Evolutionary conservation across 2,113 vertebrate genomes (phyloP).

Genomic region (pig (Sus scrofa)): T2T-Sscrofa CM000820.6:98020001-98020500

Average conservation of each 20-base stretch:
- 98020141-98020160: slow-evolving; percentile 81
- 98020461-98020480: slow-evolving; percentile 84
- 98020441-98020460: slow-evolving; percentile 75
- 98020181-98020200: slow-evolving; percentile 59
- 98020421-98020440: slow-evolving; percentile 53
- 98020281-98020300: slow-evolving; percentile 71
- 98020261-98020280: background rate
- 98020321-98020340: slow-evolving; percentile 78
- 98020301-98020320: slow-evolving; percentile 81
- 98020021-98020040: slow-evolving; percentile 74
- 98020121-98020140: slow-evolving; percentile 83
- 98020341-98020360: slow-evolving; percentile 21
- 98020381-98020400: slow-evolving; percentile 52
- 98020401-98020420: slow-evolving; percentile 39
- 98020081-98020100: slow-evolving; percentile 84
- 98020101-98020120: slow-evolving; percentile 75
- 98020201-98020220: slow-evolving; percentile 60
- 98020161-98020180: slow-evolving; percentile 77
- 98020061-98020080: slow-evolving; percentile 83
- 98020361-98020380: slow-evolving; percentile 57
- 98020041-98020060: slow-evolving; percentile 75
- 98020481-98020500: slow-evolving; percentile 77
- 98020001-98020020: slow-evolving; percentile 81
- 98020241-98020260: slow-evolving; percentile 68
- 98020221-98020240: slow-evolving; percentile 68